These are phyloP conservation scores for Zosterops pallidus DNA, from an alignment of 2,113 vertebrate species.

Conservation along the genomic window DNA sequence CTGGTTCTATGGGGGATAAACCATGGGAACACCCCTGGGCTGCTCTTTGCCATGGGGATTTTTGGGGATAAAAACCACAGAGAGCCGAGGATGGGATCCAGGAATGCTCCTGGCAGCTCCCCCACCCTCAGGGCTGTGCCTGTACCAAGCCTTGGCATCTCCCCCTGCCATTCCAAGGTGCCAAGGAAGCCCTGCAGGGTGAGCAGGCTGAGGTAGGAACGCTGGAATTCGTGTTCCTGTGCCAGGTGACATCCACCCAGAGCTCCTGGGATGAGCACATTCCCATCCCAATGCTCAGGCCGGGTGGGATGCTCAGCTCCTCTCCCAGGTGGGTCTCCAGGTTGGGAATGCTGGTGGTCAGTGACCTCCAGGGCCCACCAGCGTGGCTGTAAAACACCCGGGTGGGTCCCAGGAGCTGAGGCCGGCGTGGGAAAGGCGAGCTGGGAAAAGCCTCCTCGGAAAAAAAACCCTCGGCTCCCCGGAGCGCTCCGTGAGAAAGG, in stretches of 20 bases:
- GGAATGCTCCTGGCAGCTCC: neutral
- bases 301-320: neutral
- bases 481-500: neutral
- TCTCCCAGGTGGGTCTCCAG: neutral
- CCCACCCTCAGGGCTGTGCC: neutral
- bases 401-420: accelerated
- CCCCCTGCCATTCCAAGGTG: neutral
- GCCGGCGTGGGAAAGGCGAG: neutral
- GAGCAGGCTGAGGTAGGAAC: neutral
- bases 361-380: neutral
- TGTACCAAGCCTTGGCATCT: accelerated
- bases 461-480: neutral
- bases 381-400: neutral
- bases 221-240: neutral
- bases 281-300: neutral
- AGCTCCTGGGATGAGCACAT: neutral
- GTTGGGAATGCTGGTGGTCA: neutral
- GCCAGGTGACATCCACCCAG: neutral
- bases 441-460: neutral
- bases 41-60: accelerated
- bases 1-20: accelerated
- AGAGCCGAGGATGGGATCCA: accelerated
- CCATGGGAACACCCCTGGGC: neutral
- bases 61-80: accelerated
- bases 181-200: neutral